phyloP scores from a whole-genome alignment of 1,140 invertebrate species.

The Dinoponera quadriceps region DNA sequence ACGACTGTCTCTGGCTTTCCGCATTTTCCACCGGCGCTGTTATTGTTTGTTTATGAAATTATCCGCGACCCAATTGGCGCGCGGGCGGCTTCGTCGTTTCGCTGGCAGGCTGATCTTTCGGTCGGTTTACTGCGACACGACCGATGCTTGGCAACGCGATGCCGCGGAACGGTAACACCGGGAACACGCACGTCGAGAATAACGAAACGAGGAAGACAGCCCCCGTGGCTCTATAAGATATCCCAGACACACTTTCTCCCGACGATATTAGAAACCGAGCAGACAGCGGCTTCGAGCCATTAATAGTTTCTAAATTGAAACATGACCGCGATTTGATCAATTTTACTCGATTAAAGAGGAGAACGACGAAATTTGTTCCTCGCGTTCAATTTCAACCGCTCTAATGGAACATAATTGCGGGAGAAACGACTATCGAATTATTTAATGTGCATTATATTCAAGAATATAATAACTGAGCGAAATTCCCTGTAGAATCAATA shows the following conservation, averaged over 20 bases:
- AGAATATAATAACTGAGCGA: not conserved
- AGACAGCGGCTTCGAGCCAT: not conserved
- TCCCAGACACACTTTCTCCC: not conserved
- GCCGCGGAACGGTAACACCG: constrained; percentile 63
- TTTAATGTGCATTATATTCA: not conserved
- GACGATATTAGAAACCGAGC: not conserved
- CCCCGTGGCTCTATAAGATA: no score
- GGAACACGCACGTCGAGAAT: constrained; percentile 30
- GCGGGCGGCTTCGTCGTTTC: constrained; percentile 68
- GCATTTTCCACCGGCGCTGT: constrained; percentile 24
- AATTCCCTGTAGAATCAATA: not conserved
- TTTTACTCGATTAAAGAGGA: not conserved
- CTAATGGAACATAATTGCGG: not conserved
- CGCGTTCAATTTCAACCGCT: not conserved
- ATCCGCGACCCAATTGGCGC: constrained; percentile 75
- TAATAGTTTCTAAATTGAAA: not conserved
- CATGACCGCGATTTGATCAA: not conserved
- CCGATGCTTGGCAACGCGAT: constrained; percentile 66
- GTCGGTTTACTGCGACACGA: constrained; percentile 51
- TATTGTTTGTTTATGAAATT: constrained; percentile 73
- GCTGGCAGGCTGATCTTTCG: constrained; percentile 64
- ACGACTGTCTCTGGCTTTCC: constrained; percentile 40
- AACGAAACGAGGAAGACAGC: constrained; percentile 5
- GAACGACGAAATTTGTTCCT: not conserved
- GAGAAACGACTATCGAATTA: not conserved